These are phyloP conservation scores for Pteromalus puparum DNA, from an alignment of 1,140 invertebrate genomes.

Conservation along the genomic window DNA sequence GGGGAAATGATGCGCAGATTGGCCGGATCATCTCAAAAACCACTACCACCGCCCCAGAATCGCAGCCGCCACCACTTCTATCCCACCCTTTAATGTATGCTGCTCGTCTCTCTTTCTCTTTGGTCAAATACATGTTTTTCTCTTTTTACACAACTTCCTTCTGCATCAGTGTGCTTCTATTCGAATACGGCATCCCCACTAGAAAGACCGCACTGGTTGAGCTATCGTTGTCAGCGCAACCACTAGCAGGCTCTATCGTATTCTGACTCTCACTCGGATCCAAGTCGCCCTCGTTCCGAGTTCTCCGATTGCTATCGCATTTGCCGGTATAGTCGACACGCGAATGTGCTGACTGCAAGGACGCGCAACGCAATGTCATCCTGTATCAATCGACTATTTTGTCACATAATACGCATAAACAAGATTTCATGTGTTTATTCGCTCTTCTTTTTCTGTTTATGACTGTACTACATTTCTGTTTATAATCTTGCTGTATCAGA, in stretches of 20 bases:
- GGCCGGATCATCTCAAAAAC: constrained; percentile 76
- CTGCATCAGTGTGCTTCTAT: background rate
- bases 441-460: too few species aligned
- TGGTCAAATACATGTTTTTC: background rate
- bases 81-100: background rate
- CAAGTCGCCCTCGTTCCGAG: constrained; percentile 37
- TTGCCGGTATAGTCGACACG: constrained; percentile 68
- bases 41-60: constrained; percentile 61
- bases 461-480: too few species aligned
- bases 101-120: constrained; percentile 2
- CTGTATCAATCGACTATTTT: background rate
- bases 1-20: constrained; percentile 76
- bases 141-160: background rate
- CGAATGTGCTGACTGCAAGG: constrained; percentile 50
- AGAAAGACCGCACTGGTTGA: constrained; percentile 45
- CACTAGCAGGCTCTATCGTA: constrained; percentile 60
- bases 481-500: too few species aligned
- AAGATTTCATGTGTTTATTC: background rate
- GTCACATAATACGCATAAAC: background rate
- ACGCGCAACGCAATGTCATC: background rate
- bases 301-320: constrained; percentile 74
- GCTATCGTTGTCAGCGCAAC: constrained; percentile 60
- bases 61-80: constrained; percentile 41
- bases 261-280: background rate
- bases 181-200: background rate